Conservation (phyloP, 2,113 vertebrate species). For the Salminus brasiliensis region DNA sequence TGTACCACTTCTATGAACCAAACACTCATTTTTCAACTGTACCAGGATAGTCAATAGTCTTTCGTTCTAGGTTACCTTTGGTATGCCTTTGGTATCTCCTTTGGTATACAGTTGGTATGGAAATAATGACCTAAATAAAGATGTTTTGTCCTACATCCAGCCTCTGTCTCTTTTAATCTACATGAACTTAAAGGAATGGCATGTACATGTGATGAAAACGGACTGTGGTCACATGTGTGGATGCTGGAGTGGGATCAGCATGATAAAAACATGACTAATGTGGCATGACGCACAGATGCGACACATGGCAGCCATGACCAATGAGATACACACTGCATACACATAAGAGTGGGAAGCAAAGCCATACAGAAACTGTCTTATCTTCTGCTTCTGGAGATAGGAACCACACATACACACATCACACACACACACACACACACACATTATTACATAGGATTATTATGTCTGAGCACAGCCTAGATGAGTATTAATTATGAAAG, state of each 20-base stretch:
- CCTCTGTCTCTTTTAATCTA: neutral
- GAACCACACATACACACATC: neutral
- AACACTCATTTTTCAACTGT: too few relatives aligned
- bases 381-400: neutral
- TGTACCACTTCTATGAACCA: too few relatives aligned
- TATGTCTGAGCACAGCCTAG: neutral
- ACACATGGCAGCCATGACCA: conserved; percentile 2
- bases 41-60: too few relatives aligned
- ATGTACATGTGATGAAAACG: neutral
- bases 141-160: neutral
- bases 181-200: neutral
- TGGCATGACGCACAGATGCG: conserved; percentile 39
- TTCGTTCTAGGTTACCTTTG: too few relatives aligned
- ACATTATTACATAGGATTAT: neutral
- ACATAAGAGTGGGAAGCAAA: neutral
- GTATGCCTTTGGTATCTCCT: too few relatives aligned
- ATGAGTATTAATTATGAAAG: neutral
- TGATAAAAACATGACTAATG: conserved; percentile 60
- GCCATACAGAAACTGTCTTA: neutral
- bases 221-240: neutral
- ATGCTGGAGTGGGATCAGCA: neutral
- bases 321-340: neutral
- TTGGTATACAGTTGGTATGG: too few relatives aligned
- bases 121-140: neutral
- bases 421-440: neutral